Evolutionary conservation across 2,888 invertebrate genomes (phyloP), one percentile per base, ranked within the genome.

Genomic region (Leptura quadrifasciata): DNA sequence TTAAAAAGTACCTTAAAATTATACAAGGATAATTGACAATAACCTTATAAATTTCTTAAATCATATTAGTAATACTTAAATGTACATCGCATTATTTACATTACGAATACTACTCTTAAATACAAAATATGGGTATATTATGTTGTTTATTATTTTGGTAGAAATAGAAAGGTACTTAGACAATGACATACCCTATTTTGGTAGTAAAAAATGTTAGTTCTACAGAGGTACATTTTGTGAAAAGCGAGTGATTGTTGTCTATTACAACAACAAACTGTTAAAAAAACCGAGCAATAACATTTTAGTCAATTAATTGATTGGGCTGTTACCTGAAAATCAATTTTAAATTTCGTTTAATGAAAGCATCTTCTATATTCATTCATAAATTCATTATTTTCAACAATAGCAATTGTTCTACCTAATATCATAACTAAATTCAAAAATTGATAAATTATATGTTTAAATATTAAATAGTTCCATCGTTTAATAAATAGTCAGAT

Each of bases 51-150:
- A 35, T 20, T 27, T 17, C 18, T 52, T 47, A 71, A 69, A 39
- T 27, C 18, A 17, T 71, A 61, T 71, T 71, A 70, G 60, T 70
- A 58, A 39, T 60, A 39, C 35, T 39, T 63, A 64, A 39, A 39
- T 39, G 15, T 39, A 39, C 1, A 39, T 12, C 39, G 39, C 12
- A 39, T 39, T 39, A 47, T 47, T 47, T 47, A 47, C 47, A 47
- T 47, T 47, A 47, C n/a, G 47, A 47, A 52, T 54, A 52, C 47
- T 52, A 17, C 8, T 39, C 39, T 31, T 18, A 63, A 35, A 18
- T 27, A 35, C 27, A 63, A 15, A 21, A 65, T 24, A 24, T 65
- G 15, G 20, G 24, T 20, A 35, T 39, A 20, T 39, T 12, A 12
- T 17, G 61, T 10, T 8, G 2, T 39, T 35, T 63, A 18, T 39